Percentiles rank a stretch among this genome's conserved stretches.
These are phyloP conservation scores for Bradypus variegatus DNA, from an alignment of 2,797 vertebrate species.

Conservation along the genomic window DNA sequence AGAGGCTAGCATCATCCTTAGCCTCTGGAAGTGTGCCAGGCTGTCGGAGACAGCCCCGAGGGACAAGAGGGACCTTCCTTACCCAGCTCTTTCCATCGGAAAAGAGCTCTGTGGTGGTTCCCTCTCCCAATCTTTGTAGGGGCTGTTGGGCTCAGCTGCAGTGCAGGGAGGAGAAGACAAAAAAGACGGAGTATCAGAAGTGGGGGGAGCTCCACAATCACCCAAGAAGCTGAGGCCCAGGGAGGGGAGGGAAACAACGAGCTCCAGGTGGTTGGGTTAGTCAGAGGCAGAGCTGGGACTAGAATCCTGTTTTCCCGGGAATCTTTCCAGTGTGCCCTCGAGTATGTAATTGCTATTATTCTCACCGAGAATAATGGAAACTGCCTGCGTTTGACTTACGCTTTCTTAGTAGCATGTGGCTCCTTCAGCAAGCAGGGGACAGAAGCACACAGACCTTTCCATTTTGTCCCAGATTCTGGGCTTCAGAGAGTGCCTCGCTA, in stretches of 20 bases:
- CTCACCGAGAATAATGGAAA: neutral
- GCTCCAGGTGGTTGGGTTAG: neutral
- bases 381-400: accelerated
- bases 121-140: neutral
- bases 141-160: neutral
- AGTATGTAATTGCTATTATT: accelerated
- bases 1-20: neutral
- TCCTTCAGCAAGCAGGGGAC: neutral
- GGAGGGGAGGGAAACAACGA: neutral
- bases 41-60: neutral
- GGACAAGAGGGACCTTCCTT: neutral
- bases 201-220: no score
- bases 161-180: neutral
- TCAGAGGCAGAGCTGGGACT: neutral
- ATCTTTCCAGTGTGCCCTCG: neutral
- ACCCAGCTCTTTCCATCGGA: neutral
- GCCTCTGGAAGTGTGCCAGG: slow-evolving; percentile 14
- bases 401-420: no score
- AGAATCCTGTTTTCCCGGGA: neutral
- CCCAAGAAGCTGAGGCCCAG: neutral
- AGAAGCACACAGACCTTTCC: neutral
- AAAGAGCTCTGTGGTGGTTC: neutral
- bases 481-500: neutral
- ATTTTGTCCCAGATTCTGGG: neutral
- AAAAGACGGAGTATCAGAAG: neutral